A percentile compares a stretch with the other conserved stretches of the same genome.
phyloP scores from a whole-genome alignment of 1,140 invertebrate species.

The Caerostris darwini region DNA sequence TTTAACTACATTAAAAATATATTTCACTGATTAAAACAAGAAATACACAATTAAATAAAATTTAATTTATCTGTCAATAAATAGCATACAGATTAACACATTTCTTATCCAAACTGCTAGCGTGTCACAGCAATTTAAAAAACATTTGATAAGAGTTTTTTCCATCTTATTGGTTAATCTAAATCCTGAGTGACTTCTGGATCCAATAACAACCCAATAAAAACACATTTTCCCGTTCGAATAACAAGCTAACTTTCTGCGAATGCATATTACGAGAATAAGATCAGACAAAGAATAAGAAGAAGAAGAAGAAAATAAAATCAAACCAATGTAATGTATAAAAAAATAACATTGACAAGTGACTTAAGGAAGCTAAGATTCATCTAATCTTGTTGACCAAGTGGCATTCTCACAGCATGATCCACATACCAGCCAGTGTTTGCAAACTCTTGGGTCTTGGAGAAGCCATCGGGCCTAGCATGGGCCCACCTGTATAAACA shows the following conservation, averaged over 20 bases:
- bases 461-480: background rate
- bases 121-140: too few relatives aligned
- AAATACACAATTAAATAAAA: too few relatives aligned
- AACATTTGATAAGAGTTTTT: too few relatives aligned
- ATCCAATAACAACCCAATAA: background rate
- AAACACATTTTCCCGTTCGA: conserved; percentile 38
- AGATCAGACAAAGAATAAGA: background rate
- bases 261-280: background rate
- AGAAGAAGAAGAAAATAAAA: background rate
- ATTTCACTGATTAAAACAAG: too few relatives aligned
- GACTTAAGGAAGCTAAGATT: conserved; percentile 52
- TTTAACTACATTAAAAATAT: too few relatives aligned
- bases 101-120: too few relatives aligned
- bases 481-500: conserved; percentile 64
- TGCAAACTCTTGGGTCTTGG: conserved; percentile 44
- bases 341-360: conserved; percentile 63
- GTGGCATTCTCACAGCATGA: conserved; percentile 71
- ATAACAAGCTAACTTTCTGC: conserved; percentile 11
- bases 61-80: too few relatives aligned
- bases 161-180: background rate
- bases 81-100: too few relatives aligned
- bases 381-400: conserved; percentile 63
- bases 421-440: conserved; percentile 66
- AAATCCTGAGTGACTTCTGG: background rate
- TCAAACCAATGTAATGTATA: conserved; percentile 31